Conservation (phyloP, 2,113 vertebrate species). For the Psilopsiagon aymara region DNA sequence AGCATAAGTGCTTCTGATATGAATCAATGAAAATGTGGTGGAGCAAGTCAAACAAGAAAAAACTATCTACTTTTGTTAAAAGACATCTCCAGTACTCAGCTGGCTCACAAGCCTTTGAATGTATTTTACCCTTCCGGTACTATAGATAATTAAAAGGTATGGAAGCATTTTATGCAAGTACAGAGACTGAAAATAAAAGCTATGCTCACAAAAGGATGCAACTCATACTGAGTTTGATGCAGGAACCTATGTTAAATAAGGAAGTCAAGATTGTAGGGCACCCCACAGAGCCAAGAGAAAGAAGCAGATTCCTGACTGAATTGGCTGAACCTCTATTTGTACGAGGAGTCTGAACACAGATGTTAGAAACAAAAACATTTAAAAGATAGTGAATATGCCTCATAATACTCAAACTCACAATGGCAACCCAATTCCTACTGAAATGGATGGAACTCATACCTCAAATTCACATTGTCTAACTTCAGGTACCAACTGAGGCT, state of each 20-base stretch:
- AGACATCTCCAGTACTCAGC: background rate
- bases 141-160: background rate
- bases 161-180: background rate
- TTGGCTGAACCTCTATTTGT: background rate
- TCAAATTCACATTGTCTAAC: background rate
- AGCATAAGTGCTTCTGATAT: background rate
- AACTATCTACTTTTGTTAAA: background rate
- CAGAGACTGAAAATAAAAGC: background rate
- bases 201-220: background rate
- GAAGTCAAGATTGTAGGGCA: background rate
- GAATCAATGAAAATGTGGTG: background rate
- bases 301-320: background rate
- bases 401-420: background rate
- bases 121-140: background rate
- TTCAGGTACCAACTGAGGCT: background rate
- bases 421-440: background rate
- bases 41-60: background rate
- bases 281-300: background rate
- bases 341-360: background rate
- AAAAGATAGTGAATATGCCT: background rate
- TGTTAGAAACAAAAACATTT: background rate
- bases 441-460: fast-evolving
- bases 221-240: background rate
- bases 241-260: background rate
- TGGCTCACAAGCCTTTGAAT: background rate